Percentiles rank a stretch among this genome's conserved stretches.
phyloP scores from a whole-genome alignment of 2,888 invertebrate genomes.

The Conchocele bisecta region DNA sequence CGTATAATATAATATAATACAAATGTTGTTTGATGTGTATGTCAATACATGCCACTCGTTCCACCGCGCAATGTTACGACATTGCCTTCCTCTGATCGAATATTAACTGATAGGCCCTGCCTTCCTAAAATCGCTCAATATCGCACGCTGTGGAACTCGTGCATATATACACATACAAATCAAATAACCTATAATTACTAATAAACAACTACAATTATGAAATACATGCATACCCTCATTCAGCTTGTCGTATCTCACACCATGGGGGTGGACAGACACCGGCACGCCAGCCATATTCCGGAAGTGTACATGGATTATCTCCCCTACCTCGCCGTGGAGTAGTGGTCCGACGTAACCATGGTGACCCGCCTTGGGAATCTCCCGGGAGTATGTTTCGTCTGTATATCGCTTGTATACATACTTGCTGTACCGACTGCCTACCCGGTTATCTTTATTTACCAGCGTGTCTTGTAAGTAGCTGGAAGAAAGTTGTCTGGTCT shows the following conservation, averaged over 20 bases:
- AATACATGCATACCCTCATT: conserved; percentile 56
- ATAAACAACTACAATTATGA: too few species aligned
- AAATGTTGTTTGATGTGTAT: too few species aligned
- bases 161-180: too few species aligned
- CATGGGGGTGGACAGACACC: conserved; percentile 59
- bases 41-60: too few species aligned
- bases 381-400: conserved; percentile 53
- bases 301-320: conserved; percentile 58
- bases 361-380: conserved; percentile 38
- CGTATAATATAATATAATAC: too few species aligned
- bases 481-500: too few species aligned
- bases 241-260: conserved; percentile 52
- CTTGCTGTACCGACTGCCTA: conserved; percentile 57
- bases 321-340: conserved; percentile 58
- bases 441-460: conserved; percentile 37
- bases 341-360: conserved; percentile 57
- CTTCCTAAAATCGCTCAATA: too few species aligned
- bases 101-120: too few species aligned
- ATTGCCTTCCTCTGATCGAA: too few species aligned
- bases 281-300: conserved; percentile 40
- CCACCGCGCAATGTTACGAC: too few species aligned
- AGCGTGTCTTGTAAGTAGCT: conserved; percentile 48
- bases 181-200: too few species aligned
- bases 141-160: too few species aligned
- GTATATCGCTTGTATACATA: conserved; percentile 62